Percentiles rank a stretch among this genome's conserved stretches.
phyloP scores from a whole-genome alignment of 2,113 vertebrate genomes.

The Rafetus swinhoei region DNA sequence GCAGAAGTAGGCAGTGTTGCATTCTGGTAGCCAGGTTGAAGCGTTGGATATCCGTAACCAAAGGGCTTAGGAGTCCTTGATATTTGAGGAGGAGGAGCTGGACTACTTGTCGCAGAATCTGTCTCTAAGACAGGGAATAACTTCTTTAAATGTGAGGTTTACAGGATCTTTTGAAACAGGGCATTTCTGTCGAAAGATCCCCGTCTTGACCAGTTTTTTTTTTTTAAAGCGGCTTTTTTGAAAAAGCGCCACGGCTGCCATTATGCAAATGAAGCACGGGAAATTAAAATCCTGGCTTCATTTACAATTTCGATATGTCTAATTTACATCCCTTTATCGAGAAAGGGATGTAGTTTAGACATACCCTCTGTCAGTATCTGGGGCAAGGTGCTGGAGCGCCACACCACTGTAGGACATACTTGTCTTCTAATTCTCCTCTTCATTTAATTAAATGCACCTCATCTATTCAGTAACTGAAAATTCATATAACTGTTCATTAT shows the following conservation, averaged over 20 bases:
- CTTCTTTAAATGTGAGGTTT: too few relatives aligned
- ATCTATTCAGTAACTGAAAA: not conserved
- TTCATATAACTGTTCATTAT: not conserved
- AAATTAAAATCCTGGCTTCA: too few relatives aligned
- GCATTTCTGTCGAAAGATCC: too few relatives aligned
- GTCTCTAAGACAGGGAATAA: conserved; percentile 66
- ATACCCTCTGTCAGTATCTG: not conserved
- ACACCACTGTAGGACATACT: not conserved
- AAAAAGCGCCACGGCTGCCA: too few relatives aligned
- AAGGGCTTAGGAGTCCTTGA: conserved; percentile 84
- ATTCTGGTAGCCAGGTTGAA: conserved; percentile 89
- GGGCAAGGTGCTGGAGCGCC: not conserved
- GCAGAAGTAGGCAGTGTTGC: conserved; percentile 71
- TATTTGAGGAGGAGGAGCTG: conserved; percentile 76
- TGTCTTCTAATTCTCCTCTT: not conserved
- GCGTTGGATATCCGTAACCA: conserved; percentile 87
- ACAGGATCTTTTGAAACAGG: too few relatives aligned
- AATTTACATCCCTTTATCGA: too few relatives aligned
- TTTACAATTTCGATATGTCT: too few relatives aligned
- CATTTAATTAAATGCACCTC: not conserved
- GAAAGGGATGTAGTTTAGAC: too few relatives aligned
- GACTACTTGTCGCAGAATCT: conserved; percentile 74
- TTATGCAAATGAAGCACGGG: too few relatives aligned
- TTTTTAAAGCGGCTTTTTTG: too few relatives aligned
- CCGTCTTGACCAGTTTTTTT: too few relatives aligned